Conservation (phyloP, 1,140 invertebrate species). For the Oedothorax gibbosus region DNA sequence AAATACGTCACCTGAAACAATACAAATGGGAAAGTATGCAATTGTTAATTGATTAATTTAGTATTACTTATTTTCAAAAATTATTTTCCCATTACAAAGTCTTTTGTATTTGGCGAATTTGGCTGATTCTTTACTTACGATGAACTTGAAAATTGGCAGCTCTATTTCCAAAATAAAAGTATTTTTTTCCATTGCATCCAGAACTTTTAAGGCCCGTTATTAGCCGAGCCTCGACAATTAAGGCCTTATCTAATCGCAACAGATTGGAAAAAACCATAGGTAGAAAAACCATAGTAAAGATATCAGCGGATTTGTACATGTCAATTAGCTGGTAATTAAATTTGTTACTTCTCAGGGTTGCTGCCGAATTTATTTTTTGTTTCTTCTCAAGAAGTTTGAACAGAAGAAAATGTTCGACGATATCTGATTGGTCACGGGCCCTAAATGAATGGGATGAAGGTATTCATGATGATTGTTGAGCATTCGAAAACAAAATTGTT, state of each 20-base stretch:
- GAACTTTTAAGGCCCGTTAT: constrained; percentile 41
- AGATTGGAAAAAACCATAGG: neutral
- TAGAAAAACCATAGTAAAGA: constrained; percentile 1
- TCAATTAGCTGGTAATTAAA: constrained; percentile 42
- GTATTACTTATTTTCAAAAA: neutral
- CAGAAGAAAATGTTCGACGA: no score
- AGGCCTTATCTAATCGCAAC: constrained; percentile 21
- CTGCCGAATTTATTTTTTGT: no score
- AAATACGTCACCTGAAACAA: neutral
- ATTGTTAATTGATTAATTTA: neutral
- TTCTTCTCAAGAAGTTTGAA: no score
- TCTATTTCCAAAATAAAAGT: neutral
- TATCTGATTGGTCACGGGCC: no score
- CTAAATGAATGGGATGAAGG: no score
- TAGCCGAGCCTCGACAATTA: constrained; percentile 18
- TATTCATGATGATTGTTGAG: no score
- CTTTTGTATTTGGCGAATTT: neutral
- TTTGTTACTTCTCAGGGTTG: constrained; percentile 20
- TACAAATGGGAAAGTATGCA: neutral
- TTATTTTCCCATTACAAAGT: neutral
- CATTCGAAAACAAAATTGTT: no score
- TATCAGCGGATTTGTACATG: constrained; percentile 33
- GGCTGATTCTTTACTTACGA: neutral
- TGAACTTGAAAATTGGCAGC: neutral
- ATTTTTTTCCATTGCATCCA: neutral